Evolutionary conservation across 2,888 invertebrate genomes (phyloP).

Genomic region (Tolmerus cingulatus): DNA sequence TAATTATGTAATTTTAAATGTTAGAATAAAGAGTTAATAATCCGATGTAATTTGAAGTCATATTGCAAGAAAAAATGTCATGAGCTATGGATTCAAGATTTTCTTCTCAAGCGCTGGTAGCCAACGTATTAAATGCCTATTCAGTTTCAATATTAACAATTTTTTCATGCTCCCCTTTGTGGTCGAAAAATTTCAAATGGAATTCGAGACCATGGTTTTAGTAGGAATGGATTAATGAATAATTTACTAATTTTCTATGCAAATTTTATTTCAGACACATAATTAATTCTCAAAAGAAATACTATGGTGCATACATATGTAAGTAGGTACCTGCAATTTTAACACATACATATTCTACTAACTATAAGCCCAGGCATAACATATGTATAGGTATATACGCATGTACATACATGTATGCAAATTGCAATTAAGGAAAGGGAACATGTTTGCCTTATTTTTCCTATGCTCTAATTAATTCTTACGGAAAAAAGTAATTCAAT

Average conservation of each 20-base stretch:
- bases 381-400: too few relatives aligned
- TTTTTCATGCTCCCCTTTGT: background rate
- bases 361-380: background rate
- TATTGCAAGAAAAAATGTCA: too few relatives aligned
- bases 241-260: background rate
- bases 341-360: background rate
- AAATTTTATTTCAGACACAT: background rate
- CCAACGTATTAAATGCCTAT: too few relatives aligned
- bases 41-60: too few relatives aligned
- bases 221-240: background rate
- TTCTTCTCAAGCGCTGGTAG: too few relatives aligned
- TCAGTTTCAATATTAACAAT: too few relatives aligned
- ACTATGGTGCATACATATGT: too few relatives aligned
- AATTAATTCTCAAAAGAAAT: background rate
- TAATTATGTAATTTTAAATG: too few relatives aligned
- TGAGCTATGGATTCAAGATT: too few relatives aligned
- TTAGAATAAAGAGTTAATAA: too few relatives aligned
- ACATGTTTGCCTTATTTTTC: background rate
- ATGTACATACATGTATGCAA: background rate
- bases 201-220: background rate
- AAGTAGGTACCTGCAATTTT: background rate
- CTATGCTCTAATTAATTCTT: background rate
- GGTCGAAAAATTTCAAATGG: background rate
- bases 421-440: background rate
- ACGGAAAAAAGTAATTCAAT: background rate